Base-by-base conservation (phyloP, 2,888 invertebrate species). In the Matsumyia berberina region DNA sequence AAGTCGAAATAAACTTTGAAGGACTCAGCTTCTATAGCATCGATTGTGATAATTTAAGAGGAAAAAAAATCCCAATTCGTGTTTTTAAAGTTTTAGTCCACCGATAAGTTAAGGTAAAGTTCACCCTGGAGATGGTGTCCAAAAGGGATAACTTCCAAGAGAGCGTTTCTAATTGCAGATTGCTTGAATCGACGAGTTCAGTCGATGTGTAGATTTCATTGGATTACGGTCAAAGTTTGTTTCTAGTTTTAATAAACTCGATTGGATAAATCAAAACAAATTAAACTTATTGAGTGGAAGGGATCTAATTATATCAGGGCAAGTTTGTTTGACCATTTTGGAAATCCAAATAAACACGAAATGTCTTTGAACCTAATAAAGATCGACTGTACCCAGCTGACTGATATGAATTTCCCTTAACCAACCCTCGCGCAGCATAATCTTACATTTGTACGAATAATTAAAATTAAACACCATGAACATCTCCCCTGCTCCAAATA, bases 91-190 rank as follows among this genome's bases (percentile, higher is more conserved):
- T 55, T 57, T 7, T 12, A 29, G 39, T 12, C 35, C 19, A 58
- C 39, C 17, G 39, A 8, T 15, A 70, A 58, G 44, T 57, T 69
- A 24, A 44, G 60, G 60, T 29, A 11, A 72, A 72, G 39, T 60
- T 60, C 35, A 46, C 15, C 12, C 35, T 44, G 42, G 31, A 31
- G 19, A 31, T n/a, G n/a, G n/a, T n/a, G n/a, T n/a, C n/a, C n/a
- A 53, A 29, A 9, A 7, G 42, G 62, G 53, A 33, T 35, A 24
- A 33, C 42, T 64, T 64, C 37, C 24, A 62, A 51, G 62, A 33
- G 62, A 19, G 49, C 53, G 24, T 35, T 58, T 17, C 60, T 74
- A 74, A 74, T 74, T 74, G 74, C 74, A 55, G 46, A 55, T 64
- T 46, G 55, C 44, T 64, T 74, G 55, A 64, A 74, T 74, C 55